Conservation (phyloP, 2,113 vertebrate species). For the Dasypus novemcinctus region DNA sequence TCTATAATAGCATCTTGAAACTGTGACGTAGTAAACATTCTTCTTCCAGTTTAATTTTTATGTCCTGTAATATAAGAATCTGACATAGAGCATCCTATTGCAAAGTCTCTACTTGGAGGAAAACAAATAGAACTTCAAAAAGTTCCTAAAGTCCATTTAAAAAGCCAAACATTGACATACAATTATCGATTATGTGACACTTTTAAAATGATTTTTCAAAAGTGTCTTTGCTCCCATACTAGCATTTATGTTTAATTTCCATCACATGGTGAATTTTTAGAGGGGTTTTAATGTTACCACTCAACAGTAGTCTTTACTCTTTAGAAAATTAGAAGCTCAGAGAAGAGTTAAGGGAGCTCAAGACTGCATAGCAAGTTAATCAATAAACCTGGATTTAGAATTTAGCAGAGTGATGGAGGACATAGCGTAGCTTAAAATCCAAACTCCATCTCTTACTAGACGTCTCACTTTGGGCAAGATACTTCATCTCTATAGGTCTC, state of each 20-base stretch:
- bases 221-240: neutral
- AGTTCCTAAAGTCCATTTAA: neutral
- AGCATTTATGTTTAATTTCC: neutral
- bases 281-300: neutral
- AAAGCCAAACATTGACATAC: neutral
- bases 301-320: neutral
- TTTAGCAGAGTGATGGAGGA: neutral
- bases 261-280: neutral
- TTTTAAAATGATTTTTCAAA: neutral
- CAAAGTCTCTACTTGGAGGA: neutral
- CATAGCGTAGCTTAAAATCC: neutral
- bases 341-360: too few species aligned
- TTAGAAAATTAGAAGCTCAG: neutral
- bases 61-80: neutral
- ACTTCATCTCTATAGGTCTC: neutral
- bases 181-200: neutral
- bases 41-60: neutral
- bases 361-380: too few species aligned
- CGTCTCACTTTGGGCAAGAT: neutral
- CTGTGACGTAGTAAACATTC: neutral
- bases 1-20: neutral
- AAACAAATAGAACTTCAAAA: neutral
- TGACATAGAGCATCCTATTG: neutral
- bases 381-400: fast-evolving
- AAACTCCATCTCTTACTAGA: neutral